Conservation (phyloP, 2,113 vertebrate species). For the Zosterops lateralis region DNA sequence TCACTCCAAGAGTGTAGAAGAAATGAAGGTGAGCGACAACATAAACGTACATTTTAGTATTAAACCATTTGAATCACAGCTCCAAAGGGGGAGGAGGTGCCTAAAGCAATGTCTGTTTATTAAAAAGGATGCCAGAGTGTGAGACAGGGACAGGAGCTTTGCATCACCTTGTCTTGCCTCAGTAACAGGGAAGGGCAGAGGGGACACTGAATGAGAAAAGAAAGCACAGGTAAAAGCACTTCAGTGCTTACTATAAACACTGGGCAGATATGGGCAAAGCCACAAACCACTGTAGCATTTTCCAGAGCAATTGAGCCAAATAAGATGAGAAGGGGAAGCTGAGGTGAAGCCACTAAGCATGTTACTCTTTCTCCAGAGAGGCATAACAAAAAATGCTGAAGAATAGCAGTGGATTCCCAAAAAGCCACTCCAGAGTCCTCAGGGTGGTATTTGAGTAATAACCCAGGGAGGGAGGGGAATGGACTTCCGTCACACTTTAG, state of each 20-base stretch:
- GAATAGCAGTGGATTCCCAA: not conserved
- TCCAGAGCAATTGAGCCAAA: not conserved
- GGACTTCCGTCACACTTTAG: not conserved
- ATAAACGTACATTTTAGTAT: not conserved
- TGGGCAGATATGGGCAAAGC: not conserved
- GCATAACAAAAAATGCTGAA: not conserved
- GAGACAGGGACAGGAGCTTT: not conserved
- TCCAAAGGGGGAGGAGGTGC: not conserved
- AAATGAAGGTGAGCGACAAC: not conserved
- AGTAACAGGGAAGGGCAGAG: not conserved
- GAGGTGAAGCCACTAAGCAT: not conserved
- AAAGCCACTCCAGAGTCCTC: not conserved
- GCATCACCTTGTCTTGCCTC: not conserved
- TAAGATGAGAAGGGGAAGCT: not conserved
- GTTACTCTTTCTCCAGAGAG: not conserved
- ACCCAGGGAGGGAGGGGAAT: not conserved
- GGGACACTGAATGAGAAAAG: not conserved
- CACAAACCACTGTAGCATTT: not conserved
- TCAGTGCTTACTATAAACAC: not conserved
- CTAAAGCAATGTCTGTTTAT: not conserved
- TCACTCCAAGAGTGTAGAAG: not conserved
- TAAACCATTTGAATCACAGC: not conserved
- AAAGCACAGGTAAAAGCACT: not conserved
- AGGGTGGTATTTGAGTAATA: not conserved
- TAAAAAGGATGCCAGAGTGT: not conserved